Conservation (phyloP, 1,140 invertebrate genomes). For the Drosophila paulistorum region DNA sequence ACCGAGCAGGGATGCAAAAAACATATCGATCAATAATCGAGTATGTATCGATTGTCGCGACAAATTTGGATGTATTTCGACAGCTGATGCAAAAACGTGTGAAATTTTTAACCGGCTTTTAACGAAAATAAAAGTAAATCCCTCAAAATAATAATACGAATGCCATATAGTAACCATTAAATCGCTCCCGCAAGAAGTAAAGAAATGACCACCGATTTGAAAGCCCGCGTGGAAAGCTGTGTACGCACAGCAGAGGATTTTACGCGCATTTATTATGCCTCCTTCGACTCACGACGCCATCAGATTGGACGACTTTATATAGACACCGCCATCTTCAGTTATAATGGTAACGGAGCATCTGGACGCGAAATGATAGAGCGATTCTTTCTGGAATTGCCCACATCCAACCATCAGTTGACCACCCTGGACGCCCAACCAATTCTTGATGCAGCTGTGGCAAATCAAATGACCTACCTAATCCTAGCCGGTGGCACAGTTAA, state of each 20-base stretch:
- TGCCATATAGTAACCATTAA: neutral
- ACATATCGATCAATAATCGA: too few species aligned
- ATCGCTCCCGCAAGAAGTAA: neutral
- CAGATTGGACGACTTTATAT: conserved; percentile 90
- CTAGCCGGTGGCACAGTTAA: conserved; percentile 89
- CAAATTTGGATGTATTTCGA: too few species aligned
- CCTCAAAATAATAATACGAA: neutral
- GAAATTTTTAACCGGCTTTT: neutral
- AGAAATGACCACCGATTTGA: conserved; percentile 35
- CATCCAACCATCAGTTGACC: conserved; percentile 87
- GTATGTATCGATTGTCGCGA: too few species aligned
- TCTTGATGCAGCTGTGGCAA: conserved; percentile 87
- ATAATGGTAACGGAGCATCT: conserved; percentile 92
- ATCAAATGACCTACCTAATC: conserved; percentile 89
- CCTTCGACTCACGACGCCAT: conserved; percentile 91
- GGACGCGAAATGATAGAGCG: conserved; percentile 91
- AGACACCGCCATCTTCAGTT: conserved; percentile 90
- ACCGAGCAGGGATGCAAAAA: too few species aligned
- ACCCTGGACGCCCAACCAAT: conserved; percentile 92
- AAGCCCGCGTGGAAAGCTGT: conserved; percentile 88
- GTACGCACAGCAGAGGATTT: conserved; percentile 91
- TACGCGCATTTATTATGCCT: conserved; percentile 92
- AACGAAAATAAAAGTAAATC: neutral
- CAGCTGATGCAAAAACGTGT: neutral
- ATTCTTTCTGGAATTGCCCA: conserved; percentile 89